Base-by-base conservation (phyloP, 2,888 invertebrate genomes). In the Germaria angustata region DNA sequence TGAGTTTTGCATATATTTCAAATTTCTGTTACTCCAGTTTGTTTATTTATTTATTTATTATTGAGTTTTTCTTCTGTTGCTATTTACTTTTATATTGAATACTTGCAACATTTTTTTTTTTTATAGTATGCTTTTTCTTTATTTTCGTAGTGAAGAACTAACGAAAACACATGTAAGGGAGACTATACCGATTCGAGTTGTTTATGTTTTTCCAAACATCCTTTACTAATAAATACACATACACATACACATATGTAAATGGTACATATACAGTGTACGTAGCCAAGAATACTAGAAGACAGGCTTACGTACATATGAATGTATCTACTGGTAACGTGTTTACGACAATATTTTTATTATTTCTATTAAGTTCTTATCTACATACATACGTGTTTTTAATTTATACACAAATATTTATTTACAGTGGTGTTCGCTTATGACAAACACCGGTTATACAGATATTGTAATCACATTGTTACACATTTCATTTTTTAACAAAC, bases 341-440 rank as follows among this genome's bases (percentile, higher is more conserved):
- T 69, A 69, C 73, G 73, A 73, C 68, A 80, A 68, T 73, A 63
- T 55, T 69, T 53, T 73, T 71, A 24, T 55, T 75, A 36, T 57
- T 68, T 34, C 17, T 53, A 15, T 57, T 53, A 24, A 53, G 39
- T 65, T 17, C 71, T 65, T n/a, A n/a, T n/a, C n/a, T n/a, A n/a
- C n/a, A n/a, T n/a, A n/a, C n/a, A n/a, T n/a, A n/a, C n/a, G n/a
- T n/a, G n/a, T n/a, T n/a, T n/a, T n/a, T n/a, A n/a, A n/a, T n/a
- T n/a, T n/a, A n/a, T n/a, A n/a, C n/a, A n/a, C n/a, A n/a, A n/a
- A n/a, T n/a, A n/a, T n/a, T n/a, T n/a, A n/a, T n/a, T n/a, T n/a
- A n/a, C n/a, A n/a, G n/a, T n/a, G n/a, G n/a, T n/a, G n/a, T n/a
- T n/a, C n/a, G n/a, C n/a, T n/a, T n/a, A n/a, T n/a, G n/a, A n/a